phyloP scores from a whole-genome alignment of 2,888 invertebrate genomes.

The Lithophane socia region DNA sequence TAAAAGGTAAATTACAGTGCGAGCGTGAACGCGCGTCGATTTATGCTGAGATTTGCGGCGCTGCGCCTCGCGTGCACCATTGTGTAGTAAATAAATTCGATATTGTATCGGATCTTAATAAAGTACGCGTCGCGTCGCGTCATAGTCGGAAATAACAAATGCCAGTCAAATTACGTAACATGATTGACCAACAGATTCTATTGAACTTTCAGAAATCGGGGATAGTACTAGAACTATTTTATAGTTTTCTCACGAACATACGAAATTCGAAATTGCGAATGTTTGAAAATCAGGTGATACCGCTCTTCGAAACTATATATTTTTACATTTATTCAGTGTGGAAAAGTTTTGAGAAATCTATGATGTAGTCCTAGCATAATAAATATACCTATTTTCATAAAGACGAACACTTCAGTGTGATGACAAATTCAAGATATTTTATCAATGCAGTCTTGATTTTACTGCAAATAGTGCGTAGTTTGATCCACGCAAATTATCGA shows the following conservation, averaged over 20 bases:
- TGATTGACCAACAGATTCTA: too few relatives aligned
- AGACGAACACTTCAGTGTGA: conserved; percentile 38
- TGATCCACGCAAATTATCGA: conserved; percentile 12
- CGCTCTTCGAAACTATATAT: conserved; percentile 14
- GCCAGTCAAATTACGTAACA: too few relatives aligned
- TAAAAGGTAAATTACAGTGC: too few relatives aligned
- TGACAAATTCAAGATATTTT: conserved; percentile 41
- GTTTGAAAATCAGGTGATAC: neutral
- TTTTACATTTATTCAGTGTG: conserved; percentile 30
- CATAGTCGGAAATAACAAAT: too few relatives aligned
- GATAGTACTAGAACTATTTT: conserved; percentile 23
- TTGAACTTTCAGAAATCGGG: conserved; percentile 13
- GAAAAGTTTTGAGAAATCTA: conserved; percentile 21
- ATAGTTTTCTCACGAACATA: conserved; percentile 10
- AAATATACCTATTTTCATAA: conserved; percentile 51
- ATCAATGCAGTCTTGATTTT: conserved; percentile 14
- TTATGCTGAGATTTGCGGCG: too few relatives aligned
- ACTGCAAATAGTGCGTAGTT: conserved; percentile 11
- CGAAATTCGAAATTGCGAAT: neutral
- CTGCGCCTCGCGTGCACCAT: too few relatives aligned
- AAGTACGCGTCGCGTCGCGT: too few relatives aligned
- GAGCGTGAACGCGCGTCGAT: too few relatives aligned
- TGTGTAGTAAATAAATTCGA: too few relatives aligned
- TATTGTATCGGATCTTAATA: too few relatives aligned
- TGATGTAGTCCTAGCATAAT: conserved; percentile 18